phyloP scores from a whole-genome alignment of 2,113 vertebrate genomes.

The Psilopsiagon aymara region DNA sequence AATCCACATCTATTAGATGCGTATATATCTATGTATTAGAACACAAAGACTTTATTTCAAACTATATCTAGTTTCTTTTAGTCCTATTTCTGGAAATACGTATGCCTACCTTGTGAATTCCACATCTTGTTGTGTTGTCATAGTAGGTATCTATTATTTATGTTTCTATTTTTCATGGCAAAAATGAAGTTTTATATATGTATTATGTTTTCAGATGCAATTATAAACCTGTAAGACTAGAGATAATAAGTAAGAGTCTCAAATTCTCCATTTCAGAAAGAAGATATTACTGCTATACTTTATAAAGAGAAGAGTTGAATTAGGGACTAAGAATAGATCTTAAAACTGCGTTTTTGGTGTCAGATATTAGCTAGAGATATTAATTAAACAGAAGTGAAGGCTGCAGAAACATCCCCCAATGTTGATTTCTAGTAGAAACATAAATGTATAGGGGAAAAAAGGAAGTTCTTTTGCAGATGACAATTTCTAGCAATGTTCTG shows the following conservation, averaged over 20 bases:
- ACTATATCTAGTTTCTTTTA: background rate
- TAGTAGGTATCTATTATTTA: background rate
- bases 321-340: constrained; percentile 1
- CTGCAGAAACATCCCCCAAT: background rate
- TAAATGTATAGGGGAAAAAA: background rate
- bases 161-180: background rate
- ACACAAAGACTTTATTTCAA: background rate
- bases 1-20: background rate
- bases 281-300: background rate
- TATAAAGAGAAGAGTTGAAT: background rate
- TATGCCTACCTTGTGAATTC: background rate
- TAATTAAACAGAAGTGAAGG: background rate
- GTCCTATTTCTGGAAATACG: background rate
- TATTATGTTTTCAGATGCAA: background rate
- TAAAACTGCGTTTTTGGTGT: background rate
- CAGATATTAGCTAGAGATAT: background rate
- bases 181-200: background rate
- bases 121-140: background rate
- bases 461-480: background rate
- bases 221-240: background rate
- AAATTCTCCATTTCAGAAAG: background rate
- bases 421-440: background rate
- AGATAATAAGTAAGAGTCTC: background rate
- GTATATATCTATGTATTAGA: background rate
- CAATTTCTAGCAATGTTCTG: background rate